A percentile compares a stretch with the other conserved stretches of the same genome.
Evolutionary conservation across 2,113 vertebrate genomes (phyloP).

Genomic region (Petroica traversi): DNA sequence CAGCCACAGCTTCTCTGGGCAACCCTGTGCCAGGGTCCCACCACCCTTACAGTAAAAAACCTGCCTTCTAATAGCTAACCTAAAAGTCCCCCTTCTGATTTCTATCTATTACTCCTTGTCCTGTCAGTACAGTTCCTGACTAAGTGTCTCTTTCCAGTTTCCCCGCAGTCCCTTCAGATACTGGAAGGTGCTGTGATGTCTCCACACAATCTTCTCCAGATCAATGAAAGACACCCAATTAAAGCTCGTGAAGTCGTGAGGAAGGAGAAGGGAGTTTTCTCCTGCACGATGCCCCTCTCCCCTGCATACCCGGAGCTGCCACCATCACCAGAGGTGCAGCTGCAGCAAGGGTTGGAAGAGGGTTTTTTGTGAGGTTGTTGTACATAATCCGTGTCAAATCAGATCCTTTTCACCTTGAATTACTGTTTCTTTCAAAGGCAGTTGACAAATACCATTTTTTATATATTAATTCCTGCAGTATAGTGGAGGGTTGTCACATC

Average conservation of each 20-base stretch:
- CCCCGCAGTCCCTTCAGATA: no score
- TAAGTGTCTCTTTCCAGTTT: not conserved
- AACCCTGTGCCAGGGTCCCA: no score
- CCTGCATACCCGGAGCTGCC: not conserved
- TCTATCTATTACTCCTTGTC: not conserved
- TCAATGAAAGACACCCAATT: not conserved
- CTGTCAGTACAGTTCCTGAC: not conserved
- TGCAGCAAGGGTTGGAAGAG: not conserved
- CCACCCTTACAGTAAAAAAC: not conserved
- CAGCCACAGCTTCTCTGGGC: not conserved
- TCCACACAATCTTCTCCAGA: not conserved
- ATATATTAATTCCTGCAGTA: no score
- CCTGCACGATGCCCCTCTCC: not conserved
- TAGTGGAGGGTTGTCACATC: accelerated
- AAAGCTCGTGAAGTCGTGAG: not conserved
- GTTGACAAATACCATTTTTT: not conserved
- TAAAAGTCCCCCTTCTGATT: not conserved
- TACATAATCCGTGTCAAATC: not conserved
- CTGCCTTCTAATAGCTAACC: no score
- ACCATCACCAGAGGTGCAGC: not conserved
- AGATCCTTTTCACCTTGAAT: not conserved
- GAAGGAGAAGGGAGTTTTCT: not conserved
- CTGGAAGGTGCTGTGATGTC: not conserved
- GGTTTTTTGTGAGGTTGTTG: not conserved
- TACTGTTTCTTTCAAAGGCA: not conserved